Conservation (phyloP, 2,797 vertebrate species). For the Malacoctenus gilli region DNA sequence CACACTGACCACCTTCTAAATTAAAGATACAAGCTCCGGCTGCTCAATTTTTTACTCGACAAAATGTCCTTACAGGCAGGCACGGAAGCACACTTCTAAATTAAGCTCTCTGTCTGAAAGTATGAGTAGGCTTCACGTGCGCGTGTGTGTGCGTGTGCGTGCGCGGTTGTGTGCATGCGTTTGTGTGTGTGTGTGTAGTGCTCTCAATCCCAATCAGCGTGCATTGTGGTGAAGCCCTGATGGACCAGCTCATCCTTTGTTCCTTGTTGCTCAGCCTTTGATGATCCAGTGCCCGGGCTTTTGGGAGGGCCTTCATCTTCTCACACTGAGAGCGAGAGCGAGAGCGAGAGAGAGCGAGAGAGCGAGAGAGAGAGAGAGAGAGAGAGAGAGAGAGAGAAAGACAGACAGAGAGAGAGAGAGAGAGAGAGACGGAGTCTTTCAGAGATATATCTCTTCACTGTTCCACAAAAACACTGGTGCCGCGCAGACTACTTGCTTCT, state of each 20-base stretch:
- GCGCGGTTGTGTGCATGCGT: neutral
- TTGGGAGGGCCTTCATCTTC: conserved; percentile 27
- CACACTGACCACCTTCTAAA: conserved; percentile 55
- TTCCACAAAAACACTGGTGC: conserved; percentile 25
- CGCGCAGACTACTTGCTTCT: conserved; percentile 30
- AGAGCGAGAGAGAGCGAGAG: no score
- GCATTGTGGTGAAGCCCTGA: conserved; percentile 38
- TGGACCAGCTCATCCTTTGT: conserved; percentile 50
- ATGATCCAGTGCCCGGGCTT: conserved; percentile 42
- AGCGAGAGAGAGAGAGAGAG: no score
- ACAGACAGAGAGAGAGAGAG: no score
- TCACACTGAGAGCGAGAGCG: no score
- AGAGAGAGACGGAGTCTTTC: conserved; percentile 35
- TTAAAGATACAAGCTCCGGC: conserved; percentile 61
- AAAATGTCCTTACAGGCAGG: conserved; percentile 55
- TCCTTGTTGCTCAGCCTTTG: conserved; percentile 45
- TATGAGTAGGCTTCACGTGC: neutral
- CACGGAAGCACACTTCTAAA: conserved; percentile 47
- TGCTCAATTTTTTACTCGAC: conserved; percentile 48
- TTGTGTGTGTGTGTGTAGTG: neutral
- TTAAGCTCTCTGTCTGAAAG: conserved; percentile 34
- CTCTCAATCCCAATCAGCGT: conserved; percentile 37
- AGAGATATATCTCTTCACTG: conserved; percentile 23
- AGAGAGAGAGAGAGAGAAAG: no score
- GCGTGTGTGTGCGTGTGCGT: conserved; percentile 3